Conservation (phyloP, 2,797 vertebrate species). For the Acanthurus lineatus region DNA sequence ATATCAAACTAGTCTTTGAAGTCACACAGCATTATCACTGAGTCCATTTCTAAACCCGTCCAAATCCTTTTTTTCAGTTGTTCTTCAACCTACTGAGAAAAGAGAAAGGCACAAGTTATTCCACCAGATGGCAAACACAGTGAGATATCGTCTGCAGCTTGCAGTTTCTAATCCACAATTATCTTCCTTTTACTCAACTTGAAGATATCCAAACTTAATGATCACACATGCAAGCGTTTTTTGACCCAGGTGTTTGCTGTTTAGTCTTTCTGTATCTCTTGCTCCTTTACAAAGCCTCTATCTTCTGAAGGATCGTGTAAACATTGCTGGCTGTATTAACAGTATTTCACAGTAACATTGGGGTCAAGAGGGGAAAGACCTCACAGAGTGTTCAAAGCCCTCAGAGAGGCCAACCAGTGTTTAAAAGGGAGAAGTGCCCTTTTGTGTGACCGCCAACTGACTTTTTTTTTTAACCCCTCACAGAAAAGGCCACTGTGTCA, state of each 20-base stretch:
- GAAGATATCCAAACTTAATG: slow-evolving; percentile 9
- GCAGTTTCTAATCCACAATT: background rate
- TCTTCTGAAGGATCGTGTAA: background rate
- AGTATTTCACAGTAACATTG: slow-evolving; percentile 21
- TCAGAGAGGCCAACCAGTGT: slow-evolving; percentile 5
- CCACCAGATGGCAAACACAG: background rate
- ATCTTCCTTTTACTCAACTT: background rate
- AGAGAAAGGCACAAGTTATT: background rate
- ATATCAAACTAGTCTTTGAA: background rate
- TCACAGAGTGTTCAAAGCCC: slow-evolving; percentile 38
- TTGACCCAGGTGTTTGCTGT: slow-evolving; percentile 13
- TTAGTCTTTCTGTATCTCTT: background rate
- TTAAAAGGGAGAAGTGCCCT: slow-evolving; percentile 32
- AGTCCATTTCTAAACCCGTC: background rate
- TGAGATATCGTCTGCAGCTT: background rate
- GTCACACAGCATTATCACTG: background rate
- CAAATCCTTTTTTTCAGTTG: background rate
- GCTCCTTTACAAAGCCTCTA: slow-evolving; percentile 3
- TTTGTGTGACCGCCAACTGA: slow-evolving; percentile 1
- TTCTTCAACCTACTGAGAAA: background rate
- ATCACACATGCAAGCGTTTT: slow-evolving; percentile 12
- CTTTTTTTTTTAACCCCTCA: slow-evolving; percentile 22
- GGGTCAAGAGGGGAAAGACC: slow-evolving; percentile 7
- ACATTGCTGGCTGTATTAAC: background rate
- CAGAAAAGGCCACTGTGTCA: slow-evolving; percentile 32